Base-by-base conservation (phyloP, 2,113 vertebrate species). In the Nerophis lumbriciformis region DNA sequence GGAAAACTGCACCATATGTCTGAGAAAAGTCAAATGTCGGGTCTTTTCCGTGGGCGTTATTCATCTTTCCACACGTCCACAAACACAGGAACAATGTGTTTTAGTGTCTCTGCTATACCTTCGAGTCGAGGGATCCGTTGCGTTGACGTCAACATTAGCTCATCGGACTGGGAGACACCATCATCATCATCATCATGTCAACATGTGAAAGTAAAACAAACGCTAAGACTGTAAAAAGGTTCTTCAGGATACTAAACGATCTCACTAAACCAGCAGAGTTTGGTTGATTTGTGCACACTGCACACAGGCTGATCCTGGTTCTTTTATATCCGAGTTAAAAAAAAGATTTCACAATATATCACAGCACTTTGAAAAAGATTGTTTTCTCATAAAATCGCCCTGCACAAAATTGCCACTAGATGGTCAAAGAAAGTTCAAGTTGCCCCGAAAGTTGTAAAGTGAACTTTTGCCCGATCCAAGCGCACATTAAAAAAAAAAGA, bases 21-120 rank as follows among this genome's bases (percentile, higher is more conserved):
- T 63, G 44, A 42, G 67, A 66, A 66, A 72, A 68, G 74, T 79
- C 75, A 66, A 78, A 66, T 75, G 70, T 69, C 53, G 19, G 54
- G 60, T 52, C 69, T 37, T 71, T 58, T 68, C 72, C 63, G 64
- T 63, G 65, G 70, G 68, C 75, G 59, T 54, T 76, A 77, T 71
- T 60, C 56, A 53, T 71, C 59, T 76, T 58, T 76, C 59, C 54
- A 19, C 61, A 68, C 65, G 57, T 70, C 14, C 54, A 73, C 57
- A 54, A 60, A 65, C 56, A 75, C 61, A 68, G 48, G 53, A 73
- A 63, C 57, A 28, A 64, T 38, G 37, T 68, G 52, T 59, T 48
- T 71, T 80, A 71, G 65, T 71, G 54, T 57, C 59, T 55, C 44
- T 14, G 19, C 59, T 35, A 15, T 45, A 75, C 28, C 37, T 63